Conservation (phyloP, 2,797 vertebrate genomes). For the Paratrypauchen microcephalus region DNA sequence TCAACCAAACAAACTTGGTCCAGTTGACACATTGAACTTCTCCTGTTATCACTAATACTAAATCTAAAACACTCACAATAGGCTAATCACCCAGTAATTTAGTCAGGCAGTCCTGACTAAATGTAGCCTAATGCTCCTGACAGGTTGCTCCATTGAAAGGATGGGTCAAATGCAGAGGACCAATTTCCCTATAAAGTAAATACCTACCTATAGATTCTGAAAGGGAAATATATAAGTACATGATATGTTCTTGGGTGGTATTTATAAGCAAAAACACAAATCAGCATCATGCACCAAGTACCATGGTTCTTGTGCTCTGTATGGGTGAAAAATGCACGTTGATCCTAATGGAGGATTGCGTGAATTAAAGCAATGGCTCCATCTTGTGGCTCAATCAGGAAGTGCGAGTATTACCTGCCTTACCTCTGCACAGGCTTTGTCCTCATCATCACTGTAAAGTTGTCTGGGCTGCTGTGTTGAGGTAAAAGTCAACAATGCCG, state of each 20-base stretch:
- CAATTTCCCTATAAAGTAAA: not conserved
- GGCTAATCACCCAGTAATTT: not conserved
- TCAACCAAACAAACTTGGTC: too few relatives aligned
- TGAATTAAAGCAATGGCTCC: constrained; percentile 39
- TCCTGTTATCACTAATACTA: constrained; percentile 14
- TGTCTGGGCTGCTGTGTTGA: constrained; percentile 68
- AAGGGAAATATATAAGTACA: not conserved
- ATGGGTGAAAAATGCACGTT: not conserved
- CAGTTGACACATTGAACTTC: too few relatives aligned
- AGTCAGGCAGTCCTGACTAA: not conserved
- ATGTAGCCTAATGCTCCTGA: not conserved
- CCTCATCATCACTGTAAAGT: constrained; percentile 65
- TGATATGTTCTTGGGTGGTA: not conserved
- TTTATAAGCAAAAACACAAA: not conserved
- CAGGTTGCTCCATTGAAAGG: not conserved
- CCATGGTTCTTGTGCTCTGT: not conserved
- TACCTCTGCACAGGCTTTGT: constrained; percentile 77
- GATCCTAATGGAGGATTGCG: not conserved
- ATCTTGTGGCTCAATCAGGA: constrained; percentile 59
- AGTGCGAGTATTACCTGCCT: not conserved
- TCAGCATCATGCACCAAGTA: not conserved
- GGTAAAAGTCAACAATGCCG: constrained; percentile 41
- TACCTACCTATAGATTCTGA: not conserved
- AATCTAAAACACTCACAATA: not conserved
- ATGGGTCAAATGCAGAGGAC: too few relatives aligned